Percentiles rank a stretch among this genome's conserved stretches.
These are phyloP conservation scores for Tupaia tana DNA, from an alignment of 2,113 vertebrate species.

Conservation along the genomic window DNA sequence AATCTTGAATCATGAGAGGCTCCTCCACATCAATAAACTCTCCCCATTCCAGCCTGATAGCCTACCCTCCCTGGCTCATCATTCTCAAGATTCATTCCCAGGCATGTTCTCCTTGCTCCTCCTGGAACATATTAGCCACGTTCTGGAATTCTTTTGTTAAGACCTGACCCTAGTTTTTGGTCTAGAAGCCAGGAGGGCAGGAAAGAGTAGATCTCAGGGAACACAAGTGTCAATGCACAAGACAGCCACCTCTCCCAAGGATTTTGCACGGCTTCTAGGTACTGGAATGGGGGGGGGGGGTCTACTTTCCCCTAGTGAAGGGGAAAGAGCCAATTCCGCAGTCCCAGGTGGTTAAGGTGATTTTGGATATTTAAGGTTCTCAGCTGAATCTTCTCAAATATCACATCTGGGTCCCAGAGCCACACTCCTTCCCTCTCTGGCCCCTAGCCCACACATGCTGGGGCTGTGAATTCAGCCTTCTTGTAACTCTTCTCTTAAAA, in stretches of 20 bases:
- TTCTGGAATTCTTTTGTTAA: background rate
- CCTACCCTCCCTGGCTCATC: background rate
- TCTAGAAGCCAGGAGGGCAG: background rate
- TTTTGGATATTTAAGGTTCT: background rate
- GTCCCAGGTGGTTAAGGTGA: background rate
- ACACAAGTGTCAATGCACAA: background rate
- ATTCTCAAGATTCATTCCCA: background rate
- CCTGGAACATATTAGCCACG: background rate
- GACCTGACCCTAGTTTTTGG: background rate
- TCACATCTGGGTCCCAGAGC: background rate
- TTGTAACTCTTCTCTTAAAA: background rate
- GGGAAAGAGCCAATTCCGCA: background rate
- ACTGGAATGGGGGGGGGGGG: background rate
- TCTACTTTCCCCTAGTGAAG: background rate
- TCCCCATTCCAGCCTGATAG: background rate
- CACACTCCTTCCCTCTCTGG: background rate
- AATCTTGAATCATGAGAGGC: background rate
- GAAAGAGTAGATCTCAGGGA: background rate
- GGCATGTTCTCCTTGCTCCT: background rate
- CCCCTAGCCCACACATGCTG: background rate
- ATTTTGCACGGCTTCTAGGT: background rate
- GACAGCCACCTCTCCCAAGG: background rate
- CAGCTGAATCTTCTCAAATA: background rate
- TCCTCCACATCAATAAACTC: background rate
- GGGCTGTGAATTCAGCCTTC: background rate